Conservation (phyloP, 2,113 vertebrate species). For the Pelecanoides urinatrix region DNA sequence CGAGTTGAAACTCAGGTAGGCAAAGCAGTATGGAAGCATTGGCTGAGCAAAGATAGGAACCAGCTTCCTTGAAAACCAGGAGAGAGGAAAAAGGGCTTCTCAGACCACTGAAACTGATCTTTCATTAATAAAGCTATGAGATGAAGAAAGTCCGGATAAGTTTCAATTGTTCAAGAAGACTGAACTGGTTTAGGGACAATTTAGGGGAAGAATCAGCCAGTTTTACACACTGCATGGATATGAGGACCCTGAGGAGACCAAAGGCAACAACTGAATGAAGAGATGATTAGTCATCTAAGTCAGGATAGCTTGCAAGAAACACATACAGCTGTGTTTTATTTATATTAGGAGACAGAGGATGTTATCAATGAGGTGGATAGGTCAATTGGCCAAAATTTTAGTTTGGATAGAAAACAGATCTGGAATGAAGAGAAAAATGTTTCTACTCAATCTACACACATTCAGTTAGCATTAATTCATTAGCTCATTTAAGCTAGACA, state of each 20-base stretch:
- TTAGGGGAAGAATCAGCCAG: neutral
- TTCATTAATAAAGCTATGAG: neutral
- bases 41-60: neutral
- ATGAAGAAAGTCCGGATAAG: neutral
- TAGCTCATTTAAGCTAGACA: neutral
- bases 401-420: neutral
- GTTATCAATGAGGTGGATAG: neutral
- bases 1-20: neutral
- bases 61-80: neutral
- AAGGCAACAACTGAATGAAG: neutral
- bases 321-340: neutral
- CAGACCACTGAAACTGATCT: neutral
- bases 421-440: neutral
- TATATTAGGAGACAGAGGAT: neutral
- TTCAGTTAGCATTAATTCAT: neutral
- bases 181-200: neutral
- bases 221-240: neutral
- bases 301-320: neutral
- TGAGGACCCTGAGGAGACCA: neutral
- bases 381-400: neutral
- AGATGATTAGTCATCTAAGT: neutral
- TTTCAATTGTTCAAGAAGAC: neutral
- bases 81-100: neutral
- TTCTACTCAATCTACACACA: neutral
- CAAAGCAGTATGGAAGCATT: neutral